phyloP scores from a whole-genome alignment of 2,888 invertebrate genomes.

The Hoplodrina ambigua region DNA sequence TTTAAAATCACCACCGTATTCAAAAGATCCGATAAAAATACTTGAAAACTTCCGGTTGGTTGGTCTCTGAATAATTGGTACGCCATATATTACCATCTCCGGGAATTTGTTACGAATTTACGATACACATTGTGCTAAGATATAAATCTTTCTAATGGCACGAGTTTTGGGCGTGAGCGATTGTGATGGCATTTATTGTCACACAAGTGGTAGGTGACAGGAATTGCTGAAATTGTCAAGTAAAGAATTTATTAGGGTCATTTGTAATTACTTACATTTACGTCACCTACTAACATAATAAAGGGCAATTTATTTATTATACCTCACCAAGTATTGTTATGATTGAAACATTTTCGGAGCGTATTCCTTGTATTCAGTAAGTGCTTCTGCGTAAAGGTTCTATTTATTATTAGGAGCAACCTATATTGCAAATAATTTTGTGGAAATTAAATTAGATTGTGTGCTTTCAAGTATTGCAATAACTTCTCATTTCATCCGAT shows the following conservation, averaged over 20 bases:
- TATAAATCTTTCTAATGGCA: slow-evolving; percentile 88
- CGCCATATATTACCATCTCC: slow-evolving; percentile 86
- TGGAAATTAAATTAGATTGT: not conserved
- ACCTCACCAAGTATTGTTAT: slow-evolving; percentile 49
- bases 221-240: slow-evolving; percentile 62
- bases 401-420: not conserved
- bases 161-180: slow-evolving; percentile 83
- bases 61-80: slow-evolving; percentile 85
- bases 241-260: slow-evolving; percentile 70
- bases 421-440: not conserved
- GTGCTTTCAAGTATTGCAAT: not conserved
- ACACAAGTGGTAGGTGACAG: slow-evolving; percentile 75
- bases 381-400: slow-evolving; percentile 43
- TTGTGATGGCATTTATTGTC: slow-evolving; percentile 77
- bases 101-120: slow-evolving; percentile 83
- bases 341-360: slow-evolving; percentile 46
- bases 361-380: slow-evolving; percentile 35
- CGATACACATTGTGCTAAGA: slow-evolving; percentile 78
- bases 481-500: not conserved
- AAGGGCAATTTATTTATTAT: not conserved
- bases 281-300: slow-evolving; percentile 4
- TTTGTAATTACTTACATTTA: slow-evolving; percentile 62
- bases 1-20: slow-evolving; percentile 82
- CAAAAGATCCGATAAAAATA: slow-evolving; percentile 84
- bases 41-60: slow-evolving; percentile 87